A percentile compares a stretch with the other conserved stretches of the same genome.
phyloP scores from a whole-genome alignment of 2,888 invertebrate genomes.

The Hedychridium roseum region DNA sequence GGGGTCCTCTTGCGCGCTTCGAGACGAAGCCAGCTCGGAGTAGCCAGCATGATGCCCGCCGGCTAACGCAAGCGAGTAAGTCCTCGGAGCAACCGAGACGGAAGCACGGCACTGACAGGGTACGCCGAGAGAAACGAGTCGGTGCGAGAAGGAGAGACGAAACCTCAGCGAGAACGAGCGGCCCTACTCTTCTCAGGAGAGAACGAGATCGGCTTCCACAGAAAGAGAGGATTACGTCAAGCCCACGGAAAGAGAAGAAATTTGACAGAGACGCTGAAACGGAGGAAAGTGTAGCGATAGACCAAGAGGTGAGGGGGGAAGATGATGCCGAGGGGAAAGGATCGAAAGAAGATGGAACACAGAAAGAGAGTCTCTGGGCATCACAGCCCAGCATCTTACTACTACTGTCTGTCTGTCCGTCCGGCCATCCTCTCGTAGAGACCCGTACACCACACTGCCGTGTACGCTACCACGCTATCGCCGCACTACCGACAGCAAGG shows the following conservation, averaged over 20 bases:
- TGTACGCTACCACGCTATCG: conserved; percentile 25
- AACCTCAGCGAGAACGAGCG: conserved; percentile 12
- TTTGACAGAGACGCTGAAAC: conserved; percentile 16
- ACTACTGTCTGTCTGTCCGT: conserved; percentile 39
- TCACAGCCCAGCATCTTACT: conserved; percentile 49
- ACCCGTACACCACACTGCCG: conserved; percentile 34
- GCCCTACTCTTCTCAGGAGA: too few species aligned
- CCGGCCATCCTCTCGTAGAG: conserved; percentile 30
- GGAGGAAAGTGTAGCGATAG: conserved; percentile 9
- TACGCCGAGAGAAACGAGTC: conserved; percentile 6
- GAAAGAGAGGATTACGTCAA: conserved; percentile 20
- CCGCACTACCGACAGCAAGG: conserved; percentile 13
- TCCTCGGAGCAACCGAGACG: conserved; percentile 9
- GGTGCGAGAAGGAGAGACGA: conserved; percentile 14
- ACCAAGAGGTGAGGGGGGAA: conserved; percentile 13
- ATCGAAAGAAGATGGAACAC: conserved; percentile 3
- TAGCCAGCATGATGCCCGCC: conserved; percentile 57
- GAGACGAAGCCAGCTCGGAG: conserved; percentile 50
- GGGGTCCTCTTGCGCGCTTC: conserved; percentile 45
- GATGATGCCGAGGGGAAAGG: conserved; percentile 16
- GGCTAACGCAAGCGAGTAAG: conserved; percentile 43
- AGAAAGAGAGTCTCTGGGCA: conserved; percentile 16
- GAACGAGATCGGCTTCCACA: conserved; percentile 4
- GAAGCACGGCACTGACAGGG: background rate
- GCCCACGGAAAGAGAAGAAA: conserved; percentile 29